Conservation (phyloP, 2,797 vertebrate species). For the Mareca strepera region DNA sequence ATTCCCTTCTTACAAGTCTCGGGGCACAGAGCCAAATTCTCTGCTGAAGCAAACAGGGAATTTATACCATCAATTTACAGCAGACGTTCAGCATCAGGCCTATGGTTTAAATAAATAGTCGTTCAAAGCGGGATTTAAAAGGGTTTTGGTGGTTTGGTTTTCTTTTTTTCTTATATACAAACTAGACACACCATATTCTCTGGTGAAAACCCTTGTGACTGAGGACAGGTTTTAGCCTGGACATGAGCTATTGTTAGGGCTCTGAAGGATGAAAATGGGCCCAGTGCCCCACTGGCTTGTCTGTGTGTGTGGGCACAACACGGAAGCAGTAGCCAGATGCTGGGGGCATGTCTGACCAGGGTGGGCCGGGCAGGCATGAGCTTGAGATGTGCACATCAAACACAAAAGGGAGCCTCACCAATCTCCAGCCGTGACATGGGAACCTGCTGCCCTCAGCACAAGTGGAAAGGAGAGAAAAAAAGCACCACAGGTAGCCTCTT, state of each 20-base stretch:
- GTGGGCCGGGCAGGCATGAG: background rate
- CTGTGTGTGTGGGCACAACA: accelerated
- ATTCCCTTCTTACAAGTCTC: slow-evolving; percentile 13
- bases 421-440: accelerated
- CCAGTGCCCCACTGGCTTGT: background rate
- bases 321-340: background rate
- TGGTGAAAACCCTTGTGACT: slow-evolving; percentile 10
- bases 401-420: background rate
- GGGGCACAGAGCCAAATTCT: slow-evolving; percentile 18
- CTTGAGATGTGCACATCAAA: accelerated
- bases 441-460: slow-evolving; percentile 24
- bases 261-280: background rate
- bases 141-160: background rate
- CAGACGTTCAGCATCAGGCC: background rate
- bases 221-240: background rate
- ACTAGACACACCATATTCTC: background rate
- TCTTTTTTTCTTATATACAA: background rate
- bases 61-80: slow-evolving; percentile 17
- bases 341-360: background rate
- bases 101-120: slow-evolving; percentile 59
- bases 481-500: slow-evolving; percentile 22
- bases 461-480: background rate
- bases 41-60: slow-evolving; percentile 8
- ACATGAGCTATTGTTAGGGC: background rate
- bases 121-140: slow-evolving; percentile 55